phyloP scores from a whole-genome alignment of 2,888 invertebrate genomes.

The Leptopilina myrica region DNA sequence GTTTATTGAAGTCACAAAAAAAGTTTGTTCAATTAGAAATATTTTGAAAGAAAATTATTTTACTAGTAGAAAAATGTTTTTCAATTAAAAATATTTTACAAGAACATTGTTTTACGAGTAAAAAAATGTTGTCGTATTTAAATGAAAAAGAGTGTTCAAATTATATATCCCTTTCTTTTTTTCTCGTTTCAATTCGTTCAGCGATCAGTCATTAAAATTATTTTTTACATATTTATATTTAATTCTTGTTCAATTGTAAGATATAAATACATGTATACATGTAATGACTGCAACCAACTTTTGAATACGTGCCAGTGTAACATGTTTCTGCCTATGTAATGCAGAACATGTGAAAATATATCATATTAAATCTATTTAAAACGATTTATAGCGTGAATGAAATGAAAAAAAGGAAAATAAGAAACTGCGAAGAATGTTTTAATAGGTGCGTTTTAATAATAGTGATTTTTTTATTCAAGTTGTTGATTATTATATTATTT shows the following conservation, averaged over 20 bases:
- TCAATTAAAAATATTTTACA: no score
- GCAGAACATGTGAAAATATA: constrained; percentile 33
- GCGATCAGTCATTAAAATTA: constrained; percentile 23
- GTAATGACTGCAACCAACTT: neutral
- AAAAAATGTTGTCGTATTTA: neutral
- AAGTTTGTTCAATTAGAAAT: no score
- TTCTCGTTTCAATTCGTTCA: neutral
- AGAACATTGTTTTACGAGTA: no score
- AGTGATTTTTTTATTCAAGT: neutral
- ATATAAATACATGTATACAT: constrained; percentile 4
- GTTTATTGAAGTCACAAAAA: no score
- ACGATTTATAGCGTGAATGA: constrained; percentile 29
- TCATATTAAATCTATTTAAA: constrained; percentile 5
- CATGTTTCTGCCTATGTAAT: constrained; percentile 44
- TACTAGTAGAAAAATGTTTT: no score
- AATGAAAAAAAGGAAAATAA: neutral
- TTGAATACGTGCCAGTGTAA: constrained; percentile 39
- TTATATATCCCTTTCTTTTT: neutral
- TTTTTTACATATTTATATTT: constrained; percentile 3
- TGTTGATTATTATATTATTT: neutral
- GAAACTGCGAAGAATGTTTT: constrained; percentile 9
- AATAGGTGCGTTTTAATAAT: constrained; percentile 20
- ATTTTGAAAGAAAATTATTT: no score
- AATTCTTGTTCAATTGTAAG: constrained; percentile 27
- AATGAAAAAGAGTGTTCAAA: constrained; percentile 10